Base-by-base conservation (phyloP, 35 echinoderm and acorn worm genomes). In the Apostichopus californicus region DNA sequence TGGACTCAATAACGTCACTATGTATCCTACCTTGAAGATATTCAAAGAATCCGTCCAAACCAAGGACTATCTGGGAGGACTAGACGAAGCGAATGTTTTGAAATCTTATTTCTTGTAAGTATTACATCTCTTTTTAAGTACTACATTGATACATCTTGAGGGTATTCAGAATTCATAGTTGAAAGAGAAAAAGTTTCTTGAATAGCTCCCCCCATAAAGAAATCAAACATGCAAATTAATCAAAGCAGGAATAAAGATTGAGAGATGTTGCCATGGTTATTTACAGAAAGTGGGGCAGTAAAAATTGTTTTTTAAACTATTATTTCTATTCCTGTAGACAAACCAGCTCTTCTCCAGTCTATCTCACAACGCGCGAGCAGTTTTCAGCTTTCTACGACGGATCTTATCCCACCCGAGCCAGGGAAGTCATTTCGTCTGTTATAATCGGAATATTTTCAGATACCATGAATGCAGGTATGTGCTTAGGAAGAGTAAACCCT, bases 1-100 rank as follows among this genome's bases (percentile, higher is more conserved):
- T 92, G 92, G 92, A 13, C 81, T 93, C 55, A 95, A 90, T 90
- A 98, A 98, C 84, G 92, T 98, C 22, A 98, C 94, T 1, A 77
- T 12, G 53, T 98, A 94, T 86, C 96, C 96, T 80, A 92, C 84
- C 66, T 59, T 98, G 34, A 92, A 94, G 90, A 55, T 98, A 90
- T 98, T 83, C 59, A 92, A 78, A 65, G 77, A 20, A 4, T 77
- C 85, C 14, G 81, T 68, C 65, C 57, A 54, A 11, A 58, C 92
- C 55, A 61, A 59, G 8, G 93, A 93, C 55, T 98, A 98, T 86
- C 78, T 46, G n/a, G 96, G 96, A 71, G 15, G 71, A 22, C 75
- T 95, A 5, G 90, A 95, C 4, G 77, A 92, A 58, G 28, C 17
- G 34, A 55, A 89, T 73, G 4, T 75, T 0, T 89, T 89, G 13